Percentiles rank a stretch among this genome's conserved stretches.
phyloP scores from a whole-genome alignment of 2,797 vertebrate species.

The Mastacembelus armatus region DNA sequence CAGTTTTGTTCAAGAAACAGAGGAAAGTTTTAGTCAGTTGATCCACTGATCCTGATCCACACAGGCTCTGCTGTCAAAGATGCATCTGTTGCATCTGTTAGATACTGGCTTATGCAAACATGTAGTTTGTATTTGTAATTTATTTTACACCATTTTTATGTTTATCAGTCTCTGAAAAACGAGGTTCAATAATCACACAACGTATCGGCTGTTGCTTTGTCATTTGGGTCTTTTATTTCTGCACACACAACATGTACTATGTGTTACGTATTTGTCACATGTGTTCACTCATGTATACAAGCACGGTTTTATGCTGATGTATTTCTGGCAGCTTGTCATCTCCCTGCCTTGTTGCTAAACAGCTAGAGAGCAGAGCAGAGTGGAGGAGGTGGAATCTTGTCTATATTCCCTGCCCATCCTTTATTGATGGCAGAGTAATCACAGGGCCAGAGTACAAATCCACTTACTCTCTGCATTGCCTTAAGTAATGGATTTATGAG shows the following conservation, averaged over 20 bases:
- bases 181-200: conserved; percentile 1
- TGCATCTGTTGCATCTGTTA: neutral
- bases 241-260: neutral
- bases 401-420: conserved; percentile 81
- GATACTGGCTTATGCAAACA: neutral
- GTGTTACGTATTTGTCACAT: neutral
- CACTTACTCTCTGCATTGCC: conserved; percentile 84
- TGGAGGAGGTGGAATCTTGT: conserved; percentile 72
- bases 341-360: conserved; percentile 64
- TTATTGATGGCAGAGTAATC: conserved; percentile 88
- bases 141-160: too few species aligned
- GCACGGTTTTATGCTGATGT: conserved; percentile 17
- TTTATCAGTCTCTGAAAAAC: neutral
- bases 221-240: neutral
- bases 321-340: conserved; percentile 48
- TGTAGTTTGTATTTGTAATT: neutral
- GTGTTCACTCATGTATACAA: conserved; percentile 8
- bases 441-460: conserved; percentile 85
- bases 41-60: neutral
- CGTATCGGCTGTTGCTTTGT: neutral
- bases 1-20: neutral
- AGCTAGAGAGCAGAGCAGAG: conserved; percentile 50
- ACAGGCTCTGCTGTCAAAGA: neutral
- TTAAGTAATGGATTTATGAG: conserved; percentile 89
- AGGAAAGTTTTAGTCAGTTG: neutral